Evolutionary conservation across 1,140 invertebrate species (phyloP).

Genomic region (Drosophila orosa): DNA sequence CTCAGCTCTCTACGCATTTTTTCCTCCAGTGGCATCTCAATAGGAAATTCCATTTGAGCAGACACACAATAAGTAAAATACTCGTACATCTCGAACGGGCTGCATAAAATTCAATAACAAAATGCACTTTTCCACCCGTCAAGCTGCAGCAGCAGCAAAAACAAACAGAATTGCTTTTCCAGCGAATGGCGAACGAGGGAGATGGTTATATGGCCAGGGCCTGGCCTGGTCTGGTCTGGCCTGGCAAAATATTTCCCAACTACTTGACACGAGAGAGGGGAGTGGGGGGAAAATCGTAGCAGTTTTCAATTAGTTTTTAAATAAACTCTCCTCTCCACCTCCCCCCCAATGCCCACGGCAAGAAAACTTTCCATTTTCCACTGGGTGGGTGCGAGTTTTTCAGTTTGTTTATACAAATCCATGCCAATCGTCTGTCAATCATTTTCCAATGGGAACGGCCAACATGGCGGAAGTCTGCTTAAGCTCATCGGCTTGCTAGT

Average conservation of each 20-base stretch:
- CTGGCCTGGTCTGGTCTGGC: neutral
- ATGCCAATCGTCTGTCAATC: slow-evolving; percentile 84
- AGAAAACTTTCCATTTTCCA: slow-evolving; percentile 74
- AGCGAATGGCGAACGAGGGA: slow-evolving; percentile 38
- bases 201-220: slow-evolving; percentile 14
- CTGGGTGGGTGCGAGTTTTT: slow-evolving; percentile 32
- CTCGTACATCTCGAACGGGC: slow-evolving; percentile 18
- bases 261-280: slow-evolving; percentile 47
- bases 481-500: slow-evolving; percentile 61
- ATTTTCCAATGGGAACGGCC: slow-evolving; percentile 69
- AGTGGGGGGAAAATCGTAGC: slow-evolving; percentile 32
- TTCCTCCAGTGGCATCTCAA: neutral
- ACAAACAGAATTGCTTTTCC: slow-evolving; percentile 70
- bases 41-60: slow-evolving; percentile 12
- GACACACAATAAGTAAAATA: neutral
- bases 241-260: slow-evolving; percentile 58
- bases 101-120: slow-evolving; percentile 76
- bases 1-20: neutral
- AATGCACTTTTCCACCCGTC: slow-evolving; percentile 71
- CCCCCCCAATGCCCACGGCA: neutral
- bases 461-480: slow-evolving; percentile 82
- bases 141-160: slow-evolving; percentile 53
- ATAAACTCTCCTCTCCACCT: slow-evolving; percentile 59
- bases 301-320: slow-evolving; percentile 82
- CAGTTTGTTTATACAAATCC: slow-evolving; percentile 79